These are phyloP conservation scores for Spondyliosoma cantharus DNA, from an alignment of 2,797 vertebrate species.

Conservation along the genomic window DNA sequence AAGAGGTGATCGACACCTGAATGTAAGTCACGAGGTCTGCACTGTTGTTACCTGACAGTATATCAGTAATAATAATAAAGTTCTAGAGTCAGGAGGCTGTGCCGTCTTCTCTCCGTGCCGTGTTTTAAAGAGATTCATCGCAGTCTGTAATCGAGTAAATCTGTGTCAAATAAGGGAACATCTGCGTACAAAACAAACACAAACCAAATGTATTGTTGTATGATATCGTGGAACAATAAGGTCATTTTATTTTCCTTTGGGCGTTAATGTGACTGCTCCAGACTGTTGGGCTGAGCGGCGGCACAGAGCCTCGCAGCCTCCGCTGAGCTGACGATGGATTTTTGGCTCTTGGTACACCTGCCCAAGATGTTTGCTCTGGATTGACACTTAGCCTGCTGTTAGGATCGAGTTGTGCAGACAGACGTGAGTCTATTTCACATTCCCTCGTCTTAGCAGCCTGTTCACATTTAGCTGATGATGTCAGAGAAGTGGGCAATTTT, in stretches of 20 bases:
- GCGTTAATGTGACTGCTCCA: conserved; percentile 30
- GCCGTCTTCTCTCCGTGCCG: too few relatives aligned
- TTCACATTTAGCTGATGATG: conserved; percentile 9
- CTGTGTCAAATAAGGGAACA: too few relatives aligned
- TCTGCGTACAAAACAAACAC: neutral
- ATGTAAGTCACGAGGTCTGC: too few relatives aligned
- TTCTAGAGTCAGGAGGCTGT: too few relatives aligned
- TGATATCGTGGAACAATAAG: neutral
- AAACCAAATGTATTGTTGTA: neutral
- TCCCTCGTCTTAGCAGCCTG: conserved; percentile 18
- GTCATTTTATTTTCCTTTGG: neutral
- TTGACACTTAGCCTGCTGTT: conserved; percentile 49
- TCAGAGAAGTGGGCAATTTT: conserved; percentile 11
- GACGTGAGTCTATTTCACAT: conserved; percentile 14
- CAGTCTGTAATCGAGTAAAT: too few relatives aligned
- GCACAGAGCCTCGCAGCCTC: conserved; percentile 36
- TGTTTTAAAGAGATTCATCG: too few relatives aligned
- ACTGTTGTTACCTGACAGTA: too few relatives aligned
- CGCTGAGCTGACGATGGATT: conserved; percentile 40
- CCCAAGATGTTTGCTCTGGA: conserved; percentile 57
- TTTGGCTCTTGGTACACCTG: conserved; percentile 64
- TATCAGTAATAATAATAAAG: too few relatives aligned
- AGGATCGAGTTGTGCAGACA: conserved; percentile 12
- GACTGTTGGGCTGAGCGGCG: conserved; percentile 23
- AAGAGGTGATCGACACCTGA: too few relatives aligned